Base-by-base conservation (phyloP, 2,888 invertebrate species). In the Cerceris ruficornis region DNA sequence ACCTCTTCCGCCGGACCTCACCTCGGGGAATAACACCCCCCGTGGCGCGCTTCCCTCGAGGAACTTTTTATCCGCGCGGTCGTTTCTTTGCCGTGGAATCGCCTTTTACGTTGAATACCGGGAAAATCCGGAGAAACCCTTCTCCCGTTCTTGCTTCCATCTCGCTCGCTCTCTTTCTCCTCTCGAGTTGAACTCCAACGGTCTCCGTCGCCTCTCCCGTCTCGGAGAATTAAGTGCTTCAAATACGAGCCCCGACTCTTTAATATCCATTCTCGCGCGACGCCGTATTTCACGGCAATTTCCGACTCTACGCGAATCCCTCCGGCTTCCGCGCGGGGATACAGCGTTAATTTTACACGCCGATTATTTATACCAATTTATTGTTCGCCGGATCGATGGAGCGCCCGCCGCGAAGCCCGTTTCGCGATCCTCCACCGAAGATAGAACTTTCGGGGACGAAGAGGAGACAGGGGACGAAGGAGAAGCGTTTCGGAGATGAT, bases 1-100 rank as follows among this genome's bases (percentile, higher is more conserved):
- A 4, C 28, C 28, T 28, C 28, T 28, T 28, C 28, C 28, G 28
- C 28, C 28, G 28, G 28, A 72, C 67, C 64, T 69, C 55, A 77
- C 66, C 73, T 66, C 43, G 42, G 72, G 72, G 72, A 79, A 68
- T 76, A 77, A 69, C 69, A 69, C 55, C 43, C 61, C 61, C 67
- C 42, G 70, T 65, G 46, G 15, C 57, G 66, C 55, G 55, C 75
- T 78, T 75, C 66, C 67, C 69, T 66, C 76, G 42, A 59, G 79
- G 68, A 81, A 79, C 52, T 79, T 79, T 79, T 81, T 79, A 81
- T 76, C 75, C 55, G 61, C n/a, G 55, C 11, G 50, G 39, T 46
- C 14, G 65, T 54, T 80, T 52, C 69, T 79, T 70, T 73, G 79
- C 70, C 15, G 68, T 49, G 28, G 54, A 39, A 43, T 66, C 69